Base-by-base conservation (phyloP, 1,140 invertebrate genomes). In the Brachionus manjavacas region DNA sequence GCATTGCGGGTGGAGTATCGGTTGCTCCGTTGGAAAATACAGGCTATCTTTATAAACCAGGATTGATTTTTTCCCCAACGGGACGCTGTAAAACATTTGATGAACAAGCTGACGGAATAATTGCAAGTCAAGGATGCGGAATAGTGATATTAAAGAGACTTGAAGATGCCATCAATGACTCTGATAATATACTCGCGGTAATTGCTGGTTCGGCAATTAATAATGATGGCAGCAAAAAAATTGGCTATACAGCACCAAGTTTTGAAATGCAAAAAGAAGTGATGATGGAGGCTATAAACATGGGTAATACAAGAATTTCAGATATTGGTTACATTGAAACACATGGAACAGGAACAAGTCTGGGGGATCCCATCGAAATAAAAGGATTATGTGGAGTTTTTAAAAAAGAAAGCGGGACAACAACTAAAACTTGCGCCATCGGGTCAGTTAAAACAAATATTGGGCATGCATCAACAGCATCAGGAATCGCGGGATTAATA, bases 401-500 rank as follows among this genome's bases (percentile, higher is more conserved):
- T 76, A 12, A 14, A 28, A 25, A 23, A 2, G 8, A n/a, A 64
- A 52, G 74, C 0, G 4, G 25, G 28, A 31, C 4, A 0, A 46
- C 1, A 1, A 49, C 78, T 9, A 43, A 64, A 9, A n/a, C 55
- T 2, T 64, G 55, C 4, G 55, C 55, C 0, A 64, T 84, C 25
- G 81, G 81, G 25, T 84, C 81, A n/a, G 81, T 72, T 16, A 84
- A 84, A 66, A 31, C 81, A 28, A 70, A 70, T 66, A 70, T 68
- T 66, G 81, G 81, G 1, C 81, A 84, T 72, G 9, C 25, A 14
- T 60, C 28, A 16, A 41, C 39, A 8, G 81, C 66, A n/a, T 28
- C 81, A 20, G 81, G 60, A 41, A 14, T 70, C 7, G 60, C 39
- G 12, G 81, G 81, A 7, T n/a, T 84, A 23, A 84, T 72, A n/a